Percentiles rank a stretch among this genome's conserved stretches.
These are phyloP conservation scores for Hypomecis punctinalis DNA, from an alignment of 2,888 invertebrate species.

Conservation along the genomic window DNA sequence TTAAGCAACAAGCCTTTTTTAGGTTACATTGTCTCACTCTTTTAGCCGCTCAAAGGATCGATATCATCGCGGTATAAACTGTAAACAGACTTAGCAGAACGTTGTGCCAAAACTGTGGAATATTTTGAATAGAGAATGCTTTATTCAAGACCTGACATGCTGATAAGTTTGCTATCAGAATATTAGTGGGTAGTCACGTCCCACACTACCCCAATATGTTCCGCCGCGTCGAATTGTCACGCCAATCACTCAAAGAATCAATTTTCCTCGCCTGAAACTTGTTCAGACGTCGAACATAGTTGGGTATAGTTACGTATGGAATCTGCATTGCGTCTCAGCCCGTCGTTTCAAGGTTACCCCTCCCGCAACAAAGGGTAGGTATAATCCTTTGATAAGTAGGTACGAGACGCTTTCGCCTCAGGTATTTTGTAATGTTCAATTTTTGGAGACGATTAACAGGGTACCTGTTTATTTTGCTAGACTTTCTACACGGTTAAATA, in stretches of 20 bases:
- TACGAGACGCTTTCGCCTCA: constrained; percentile 39
- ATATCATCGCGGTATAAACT: neutral
- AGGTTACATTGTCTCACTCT: too few species aligned
- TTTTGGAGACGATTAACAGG: constrained; percentile 17
- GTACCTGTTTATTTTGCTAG: neutral
- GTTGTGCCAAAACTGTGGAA: neutral
- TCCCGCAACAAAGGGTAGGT: constrained; percentile 45
- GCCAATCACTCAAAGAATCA: constrained; percentile 34
- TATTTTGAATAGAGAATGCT: neutral
- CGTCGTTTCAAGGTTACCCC: constrained; percentile 53
- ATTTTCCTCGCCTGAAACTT: constrained; percentile 30
- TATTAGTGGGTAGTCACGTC: constrained; percentile 8
- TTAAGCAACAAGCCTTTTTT: too few species aligned
- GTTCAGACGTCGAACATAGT: constrained; percentile 29
- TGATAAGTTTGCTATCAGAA: constrained; percentile 6
- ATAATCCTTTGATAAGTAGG: constrained; percentile 50
- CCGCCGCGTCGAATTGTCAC: constrained; percentile 21
- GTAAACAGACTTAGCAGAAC: neutral
- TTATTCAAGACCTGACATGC: constrained; percentile 2
- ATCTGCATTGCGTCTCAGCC: constrained; percentile 65
- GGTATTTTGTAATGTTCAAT: constrained; percentile 37
- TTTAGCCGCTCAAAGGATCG: neutral
- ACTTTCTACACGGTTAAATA: neutral
- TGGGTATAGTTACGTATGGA: constrained; percentile 42
- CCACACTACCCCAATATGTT: constrained; percentile 3